Percentiles rank a stretch among this genome's conserved stretches.
phyloP scores from a whole-genome alignment of 2,797 vertebrate genomes.

The Adrianichthys oophorus region DNA sequence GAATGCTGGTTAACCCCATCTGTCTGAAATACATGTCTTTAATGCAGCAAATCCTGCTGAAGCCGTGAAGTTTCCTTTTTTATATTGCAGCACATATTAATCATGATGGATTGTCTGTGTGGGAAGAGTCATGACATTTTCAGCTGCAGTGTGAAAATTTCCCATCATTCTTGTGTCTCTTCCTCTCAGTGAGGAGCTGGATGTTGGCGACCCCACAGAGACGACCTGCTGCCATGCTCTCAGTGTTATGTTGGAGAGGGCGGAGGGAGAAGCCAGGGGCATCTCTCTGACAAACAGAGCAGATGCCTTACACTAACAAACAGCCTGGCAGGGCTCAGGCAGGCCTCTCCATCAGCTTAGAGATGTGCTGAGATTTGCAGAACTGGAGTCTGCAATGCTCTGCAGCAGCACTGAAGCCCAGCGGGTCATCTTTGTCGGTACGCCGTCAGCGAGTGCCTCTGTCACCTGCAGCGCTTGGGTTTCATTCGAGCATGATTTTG shows the following conservation, averaged over 20 bases:
- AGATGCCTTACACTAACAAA: constrained; percentile 85
- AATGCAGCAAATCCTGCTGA: background rate
- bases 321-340: constrained; percentile 60
- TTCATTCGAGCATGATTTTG: constrained; percentile 39
- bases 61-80: background rate
- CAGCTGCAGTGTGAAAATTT: constrained; percentile 9
- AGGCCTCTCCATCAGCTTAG: constrained; percentile 65
- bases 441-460: constrained; percentile 30
- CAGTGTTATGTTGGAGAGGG: constrained; percentile 42
- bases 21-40: too few species aligned
- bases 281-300: constrained; percentile 79
- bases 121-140: constrained; percentile 11
- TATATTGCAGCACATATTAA: constrained; percentile 4
- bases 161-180: constrained; percentile 3
- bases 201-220: constrained; percentile 46
- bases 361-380: constrained; percentile 67
- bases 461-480: constrained; percentile 46
- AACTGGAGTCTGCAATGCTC: constrained; percentile 37
- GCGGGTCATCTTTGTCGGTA: constrained; percentile 36
- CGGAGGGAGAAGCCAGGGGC: constrained; percentile 63
- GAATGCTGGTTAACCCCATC: too few species aligned
- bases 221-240: constrained; percentile 62
- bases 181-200: constrained; percentile 42
- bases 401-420: constrained; percentile 57
- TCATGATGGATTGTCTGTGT: constrained; percentile 12